Evolutionary conservation across 2,113 vertebrate species (phyloP).

Genomic region (Notiomystis cincta): DNA sequence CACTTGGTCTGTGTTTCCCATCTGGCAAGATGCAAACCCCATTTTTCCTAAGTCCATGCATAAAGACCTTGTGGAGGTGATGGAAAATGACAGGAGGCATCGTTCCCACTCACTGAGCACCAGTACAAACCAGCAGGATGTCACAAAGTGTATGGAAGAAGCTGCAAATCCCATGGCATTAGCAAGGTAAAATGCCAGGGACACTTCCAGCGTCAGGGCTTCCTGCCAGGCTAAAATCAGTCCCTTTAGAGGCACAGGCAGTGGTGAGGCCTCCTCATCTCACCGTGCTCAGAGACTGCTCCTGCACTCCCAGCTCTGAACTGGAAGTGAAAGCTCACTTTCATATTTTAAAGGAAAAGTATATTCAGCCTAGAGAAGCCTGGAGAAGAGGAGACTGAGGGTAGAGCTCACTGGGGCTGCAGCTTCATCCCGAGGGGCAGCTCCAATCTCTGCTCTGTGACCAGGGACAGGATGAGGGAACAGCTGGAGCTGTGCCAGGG

Average conservation of each 20-base stretch:
- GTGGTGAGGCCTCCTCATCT: rapidly evolving
- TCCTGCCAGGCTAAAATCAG: neutral
- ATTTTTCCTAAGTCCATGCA: rapidly evolving
- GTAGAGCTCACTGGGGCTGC: neutral
- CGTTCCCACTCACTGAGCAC: neutral
- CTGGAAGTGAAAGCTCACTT: neutral
- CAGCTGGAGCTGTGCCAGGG: rapidly evolving
- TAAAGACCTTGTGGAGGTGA: neutral
- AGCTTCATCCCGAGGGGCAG: neutral
- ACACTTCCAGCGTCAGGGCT: neutral
- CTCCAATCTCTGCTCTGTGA: neutral
- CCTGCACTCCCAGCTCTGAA: neutral
- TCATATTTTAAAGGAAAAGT: neutral
- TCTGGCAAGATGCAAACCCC: rapidly evolving
- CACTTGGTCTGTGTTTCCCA: neutral
- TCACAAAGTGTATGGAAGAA: neutral
- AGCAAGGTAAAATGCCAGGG: neutral
- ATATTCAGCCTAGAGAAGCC: neutral
- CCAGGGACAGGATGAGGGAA: neutral
- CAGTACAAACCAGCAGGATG: neutral
- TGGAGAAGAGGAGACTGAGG: neutral
- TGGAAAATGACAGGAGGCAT: neutral
- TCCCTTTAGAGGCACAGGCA: neutral
- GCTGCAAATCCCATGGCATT: neutral
- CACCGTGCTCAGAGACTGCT: rapidly evolving